phyloP scores from a whole-genome alignment of 1,140 invertebrate genomes.

The Aphaenogaster rudis region DNA sequence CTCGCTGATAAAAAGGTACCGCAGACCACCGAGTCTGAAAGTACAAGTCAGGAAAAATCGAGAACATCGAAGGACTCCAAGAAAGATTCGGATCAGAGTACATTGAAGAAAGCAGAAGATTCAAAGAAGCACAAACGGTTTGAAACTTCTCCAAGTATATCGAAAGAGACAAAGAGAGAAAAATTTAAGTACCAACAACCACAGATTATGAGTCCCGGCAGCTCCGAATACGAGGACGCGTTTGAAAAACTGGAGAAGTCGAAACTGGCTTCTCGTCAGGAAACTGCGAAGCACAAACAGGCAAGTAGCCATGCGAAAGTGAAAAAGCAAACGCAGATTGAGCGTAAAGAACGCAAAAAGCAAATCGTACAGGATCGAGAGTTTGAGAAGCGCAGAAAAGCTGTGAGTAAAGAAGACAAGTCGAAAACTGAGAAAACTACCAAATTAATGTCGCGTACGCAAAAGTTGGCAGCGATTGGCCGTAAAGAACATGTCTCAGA shows the following conservation, averaged over 20 bases:
- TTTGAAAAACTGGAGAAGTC: slow-evolving; percentile 69
- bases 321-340: slow-evolving; percentile 71
- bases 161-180: slow-evolving; percentile 70
- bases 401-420: slow-evolving; percentile 64
- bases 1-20: slow-evolving; percentile 78
- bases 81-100: slow-evolving; percentile 57
- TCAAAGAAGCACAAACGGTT: slow-evolving; percentile 42
- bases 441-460: slow-evolving; percentile 11
- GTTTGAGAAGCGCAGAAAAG: slow-evolving; percentile 67
- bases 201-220: slow-evolving; percentile 78
- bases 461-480: slow-evolving; percentile 38
- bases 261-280: slow-evolving; percentile 51
- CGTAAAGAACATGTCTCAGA: slow-evolving; percentile 52
- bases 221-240: slow-evolving; percentile 82
- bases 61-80: slow-evolving; percentile 43
- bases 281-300: slow-evolving; percentile 76
- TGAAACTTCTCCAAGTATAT: slow-evolving; percentile 20
- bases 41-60: slow-evolving; percentile 68
- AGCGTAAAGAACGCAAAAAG: slow-evolving; percentile 69
- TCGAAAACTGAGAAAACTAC: slow-evolving; percentile 47
- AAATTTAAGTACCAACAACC: slow-evolving; percentile 77
- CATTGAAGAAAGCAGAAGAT: slow-evolving; percentile 63
- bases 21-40: slow-evolving; percentile 62
- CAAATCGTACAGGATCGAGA: slow-evolving; percentile 55
- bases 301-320: slow-evolving; percentile 59